Conservation (phyloP, 2,888 invertebrate species). For the Xestia c-nigrum region DNA sequence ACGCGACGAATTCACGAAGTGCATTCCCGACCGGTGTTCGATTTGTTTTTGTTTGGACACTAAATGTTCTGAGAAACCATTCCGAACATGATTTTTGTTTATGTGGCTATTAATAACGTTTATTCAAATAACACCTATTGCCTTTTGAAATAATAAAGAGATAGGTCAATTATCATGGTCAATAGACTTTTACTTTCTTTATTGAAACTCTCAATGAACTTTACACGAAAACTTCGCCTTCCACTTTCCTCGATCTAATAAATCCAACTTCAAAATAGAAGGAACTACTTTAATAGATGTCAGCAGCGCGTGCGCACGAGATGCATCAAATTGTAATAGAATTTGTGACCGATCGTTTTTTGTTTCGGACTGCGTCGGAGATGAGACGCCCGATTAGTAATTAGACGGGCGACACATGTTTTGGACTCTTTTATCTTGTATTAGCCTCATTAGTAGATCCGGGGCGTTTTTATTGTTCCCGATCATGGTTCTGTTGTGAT, state of each 20-base stretch:
- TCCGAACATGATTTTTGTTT: constrained; percentile 61
- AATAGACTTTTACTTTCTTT: not conserved
- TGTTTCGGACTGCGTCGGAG: constrained; percentile 77
- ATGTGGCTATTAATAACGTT: constrained; percentile 58
- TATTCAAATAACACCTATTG: constrained; percentile 12
- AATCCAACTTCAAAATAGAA: not conserved
- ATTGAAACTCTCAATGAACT: not conserved
- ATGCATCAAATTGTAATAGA: constrained; percentile 82
- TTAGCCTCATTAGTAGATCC: constrained; percentile 81
- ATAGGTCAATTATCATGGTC: constrained; percentile 24
- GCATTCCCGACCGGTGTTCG: constrained; percentile 80
- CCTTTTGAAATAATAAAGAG: not conserved
- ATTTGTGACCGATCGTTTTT: constrained; percentile 85
- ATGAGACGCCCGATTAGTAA: constrained; percentile 88
- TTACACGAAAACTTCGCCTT: not conserved
- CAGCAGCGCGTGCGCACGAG: constrained; percentile 81
- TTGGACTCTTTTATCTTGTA: constrained; percentile 84
- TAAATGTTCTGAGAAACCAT: constrained; percentile 69
- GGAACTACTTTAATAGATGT: constrained; percentile 8
- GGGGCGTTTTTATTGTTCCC: constrained; percentile 76
- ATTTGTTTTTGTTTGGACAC: constrained; percentile 79
- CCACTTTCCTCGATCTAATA: not conserved
- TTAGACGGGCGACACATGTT: constrained; percentile 89
- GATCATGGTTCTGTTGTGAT: constrained; percentile 60
- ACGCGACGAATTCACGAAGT: constrained; percentile 88